A percentile compares a stretch with the other conserved stretches of the same genome.
Evolutionary conservation across 2,113 vertebrate species (phyloP).

Genomic region (Prunella fulvescens): DNA sequence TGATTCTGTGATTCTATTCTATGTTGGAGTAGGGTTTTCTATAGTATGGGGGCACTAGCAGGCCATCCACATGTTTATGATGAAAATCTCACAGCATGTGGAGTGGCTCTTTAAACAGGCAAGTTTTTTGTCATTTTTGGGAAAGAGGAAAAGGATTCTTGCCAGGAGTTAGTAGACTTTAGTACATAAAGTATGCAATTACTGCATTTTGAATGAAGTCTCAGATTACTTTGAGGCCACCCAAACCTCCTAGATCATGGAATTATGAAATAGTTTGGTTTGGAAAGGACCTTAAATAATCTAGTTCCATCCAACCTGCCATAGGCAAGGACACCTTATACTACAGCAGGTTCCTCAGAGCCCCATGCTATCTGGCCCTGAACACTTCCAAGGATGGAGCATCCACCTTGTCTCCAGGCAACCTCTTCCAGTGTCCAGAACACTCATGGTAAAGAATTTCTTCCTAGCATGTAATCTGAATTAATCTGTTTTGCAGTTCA

Average conservation of each 20-base stretch:
- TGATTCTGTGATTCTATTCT: neutral
- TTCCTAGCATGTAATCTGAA: neutral
- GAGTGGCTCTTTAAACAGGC: neutral
- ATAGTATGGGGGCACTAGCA: neutral
- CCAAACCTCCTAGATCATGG: neutral
- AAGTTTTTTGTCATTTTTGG: neutral
- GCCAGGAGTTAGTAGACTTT: neutral
- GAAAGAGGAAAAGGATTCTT: neutral
- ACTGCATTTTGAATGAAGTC: neutral
- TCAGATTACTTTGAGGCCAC: neutral
- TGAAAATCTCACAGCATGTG: neutral
- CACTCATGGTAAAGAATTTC: neutral
- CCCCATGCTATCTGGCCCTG: neutral
- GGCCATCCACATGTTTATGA: fast-evolving
- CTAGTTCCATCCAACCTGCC: neutral
- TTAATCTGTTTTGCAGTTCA: neutral
- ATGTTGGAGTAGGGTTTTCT: neutral
- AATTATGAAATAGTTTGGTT: neutral
- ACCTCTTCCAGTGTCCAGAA: neutral
- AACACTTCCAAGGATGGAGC: neutral
- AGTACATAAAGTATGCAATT: neutral
- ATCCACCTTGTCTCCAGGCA: neutral
- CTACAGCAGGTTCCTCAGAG: neutral
- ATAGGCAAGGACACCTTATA: neutral
- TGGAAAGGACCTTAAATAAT: neutral